Base-by-base conservation (phyloP, 2,888 invertebrate genomes). In the Stenodera caucasica region DNA sequence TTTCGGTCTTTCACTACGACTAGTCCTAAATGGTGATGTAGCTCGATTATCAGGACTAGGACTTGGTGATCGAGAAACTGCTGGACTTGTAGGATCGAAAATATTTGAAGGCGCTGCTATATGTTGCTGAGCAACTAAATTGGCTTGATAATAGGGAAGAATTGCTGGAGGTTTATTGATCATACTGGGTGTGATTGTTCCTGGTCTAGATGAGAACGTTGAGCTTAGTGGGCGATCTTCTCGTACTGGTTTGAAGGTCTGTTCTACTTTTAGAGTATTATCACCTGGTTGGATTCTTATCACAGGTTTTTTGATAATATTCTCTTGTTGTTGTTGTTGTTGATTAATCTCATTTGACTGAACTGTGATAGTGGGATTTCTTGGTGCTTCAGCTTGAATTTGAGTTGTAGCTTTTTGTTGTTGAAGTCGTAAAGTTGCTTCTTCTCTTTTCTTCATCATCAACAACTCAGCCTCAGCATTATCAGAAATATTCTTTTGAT, bases 121-220 rank as follows among this genome's bases (percentile, higher is more conserved):
- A 73, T 86, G 86, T 73, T 88, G 86, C 49, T 87, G 87, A n/a
- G 88, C 84, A 32, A 90, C 87, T 68, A 92, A 82, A 78, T 90
- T 89, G 78, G 88, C 88, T 80, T 93, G 92, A 75, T 93, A 93
- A 71, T 86, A 87, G 8, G 92, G 92, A 68, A 93, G 86, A 53
- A 87, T 83, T 11, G 91, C 87, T 1, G 90, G 89, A 26, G 91
- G 89, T 78, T 88, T 88, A 75, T 90, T 90, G 60, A 87, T 88
- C 80, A 86, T 79, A 73, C 89, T 88, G 0, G 91, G 90, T 18
- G 90, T 90, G 60, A 84, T 82, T 4, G 90, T 84, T 58, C 89
- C 82, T 64, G 78, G 77, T 60, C 81, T 73, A 1, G 85, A 84
- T 12, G 87, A 86, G 61, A 82, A 83, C 61, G 83, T 82, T 37